phyloP scores from a whole-genome alignment of 2,113 vertebrate species.

The Aphyosemion australe region DNA sequence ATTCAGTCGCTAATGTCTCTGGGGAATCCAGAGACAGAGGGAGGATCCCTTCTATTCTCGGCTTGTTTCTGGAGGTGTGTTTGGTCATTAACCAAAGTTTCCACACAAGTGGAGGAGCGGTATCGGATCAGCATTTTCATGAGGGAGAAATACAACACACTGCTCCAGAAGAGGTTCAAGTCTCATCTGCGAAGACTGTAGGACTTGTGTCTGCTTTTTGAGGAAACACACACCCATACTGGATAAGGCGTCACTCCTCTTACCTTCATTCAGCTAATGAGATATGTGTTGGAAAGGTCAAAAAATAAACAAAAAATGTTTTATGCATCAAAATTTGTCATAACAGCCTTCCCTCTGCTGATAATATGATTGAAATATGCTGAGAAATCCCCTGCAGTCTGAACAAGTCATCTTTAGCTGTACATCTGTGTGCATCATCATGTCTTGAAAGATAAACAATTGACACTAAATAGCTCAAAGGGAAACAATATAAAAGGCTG shows the following conservation, averaged over 20 bases:
- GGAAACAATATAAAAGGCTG: slow-evolving; percentile 45
- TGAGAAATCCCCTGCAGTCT: slow-evolving; percentile 20
- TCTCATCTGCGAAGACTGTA: slow-evolving; percentile 52
- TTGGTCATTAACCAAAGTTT: slow-evolving; percentile 63
- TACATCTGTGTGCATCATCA: slow-evolving; percentile 41
- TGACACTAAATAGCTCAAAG: slow-evolving; percentile 55
- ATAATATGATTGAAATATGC: slow-evolving; percentile 1
- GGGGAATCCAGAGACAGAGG: slow-evolving; percentile 30
- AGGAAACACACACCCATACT: slow-evolving; percentile 39
- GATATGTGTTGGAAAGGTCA: slow-evolving; percentile 10
- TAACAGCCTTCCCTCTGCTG: slow-evolving; percentile 8
- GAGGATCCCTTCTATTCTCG: slow-evolving; percentile 46
- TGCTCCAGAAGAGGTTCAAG: slow-evolving; percentile 40
- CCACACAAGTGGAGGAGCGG: slow-evolving; percentile 33
- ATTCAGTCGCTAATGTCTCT: slow-evolving; percentile 39
- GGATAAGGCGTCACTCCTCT: slow-evolving; percentile 38
- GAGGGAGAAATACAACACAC: slow-evolving; percentile 38
- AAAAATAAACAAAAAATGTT: background rate
- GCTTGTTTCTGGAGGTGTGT: slow-evolving; percentile 53
- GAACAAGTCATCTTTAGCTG: slow-evolving; percentile 20
- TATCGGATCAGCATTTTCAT: slow-evolving; percentile 47
- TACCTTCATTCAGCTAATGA: slow-evolving; percentile 43
- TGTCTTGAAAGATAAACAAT: slow-evolving; percentile 22
- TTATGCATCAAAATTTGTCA: slow-evolving; percentile 42
- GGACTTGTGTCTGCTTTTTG: slow-evolving; percentile 54